Evolutionary conservation across 2,113 vertebrate genomes (phyloP).

Genomic region (Nannobrachium achirus): DNA sequence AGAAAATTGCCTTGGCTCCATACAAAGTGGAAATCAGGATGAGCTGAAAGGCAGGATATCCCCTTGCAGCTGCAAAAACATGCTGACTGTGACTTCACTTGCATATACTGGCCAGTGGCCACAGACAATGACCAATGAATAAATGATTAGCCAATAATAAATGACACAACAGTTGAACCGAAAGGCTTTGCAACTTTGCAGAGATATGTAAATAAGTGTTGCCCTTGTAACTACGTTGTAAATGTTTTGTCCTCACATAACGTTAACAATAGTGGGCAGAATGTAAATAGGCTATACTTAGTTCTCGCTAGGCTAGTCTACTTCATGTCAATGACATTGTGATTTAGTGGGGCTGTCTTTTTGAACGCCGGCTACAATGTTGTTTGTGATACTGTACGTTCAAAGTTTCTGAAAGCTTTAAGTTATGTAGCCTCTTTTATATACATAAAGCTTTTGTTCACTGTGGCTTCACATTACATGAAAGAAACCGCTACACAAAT

Average conservation of each 20-base stretch:
- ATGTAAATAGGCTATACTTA: too few species aligned
- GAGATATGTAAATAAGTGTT: neutral
- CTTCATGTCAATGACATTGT: too few species aligned
- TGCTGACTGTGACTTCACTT: slow-evolving; percentile 6
- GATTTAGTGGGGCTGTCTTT: too few species aligned
- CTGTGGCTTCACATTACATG: neutral
- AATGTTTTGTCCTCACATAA: neutral
- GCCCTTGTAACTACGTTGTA: too few species aligned
- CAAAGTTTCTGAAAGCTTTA: neutral
- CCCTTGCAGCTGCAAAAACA: slow-evolving; percentile 48
- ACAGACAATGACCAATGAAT: neutral
- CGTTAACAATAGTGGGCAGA: neutral
- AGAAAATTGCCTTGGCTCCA: neutral
- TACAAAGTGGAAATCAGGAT: slow-evolving; percentile 29
- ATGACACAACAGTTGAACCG: neutral
- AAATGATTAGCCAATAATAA: neutral
- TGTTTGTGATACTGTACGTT: neutral
- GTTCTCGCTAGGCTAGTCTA: too few species aligned
- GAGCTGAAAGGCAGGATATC: slow-evolving; percentile 43
- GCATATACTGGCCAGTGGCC: neutral
- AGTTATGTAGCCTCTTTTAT: too few species aligned
- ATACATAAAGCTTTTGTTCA: neutral
- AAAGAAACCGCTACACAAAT: too few species aligned
- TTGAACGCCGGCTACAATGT: too few species aligned
- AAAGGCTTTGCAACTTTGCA: slow-evolving; percentile 1